A percentile compares a stretch with the other conserved stretches of the same genome.
These are phyloP conservation scores for Xenopus petersii DNA, from an alignment of 2,797 vertebrate species.

Conservation along the genomic window DNA sequence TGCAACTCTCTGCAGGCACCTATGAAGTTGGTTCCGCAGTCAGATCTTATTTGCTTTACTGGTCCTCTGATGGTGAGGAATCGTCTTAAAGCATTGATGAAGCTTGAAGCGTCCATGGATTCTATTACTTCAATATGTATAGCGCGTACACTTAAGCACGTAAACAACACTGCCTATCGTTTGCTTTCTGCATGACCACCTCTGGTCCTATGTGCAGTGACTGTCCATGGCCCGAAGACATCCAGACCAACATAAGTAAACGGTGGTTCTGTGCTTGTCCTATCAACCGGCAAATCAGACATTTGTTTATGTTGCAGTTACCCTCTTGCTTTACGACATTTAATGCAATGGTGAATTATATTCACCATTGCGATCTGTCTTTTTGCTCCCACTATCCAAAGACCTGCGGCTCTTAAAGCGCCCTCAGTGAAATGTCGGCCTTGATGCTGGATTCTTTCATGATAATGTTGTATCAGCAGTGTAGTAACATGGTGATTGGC, in stretches of 20 bases:
- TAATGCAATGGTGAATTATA: conserved; percentile 44
- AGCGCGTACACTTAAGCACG: conserved; percentile 30
- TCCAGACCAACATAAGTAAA: conserved; percentile 15
- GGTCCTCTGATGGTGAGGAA: not conserved
- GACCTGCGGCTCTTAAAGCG: not conserved
- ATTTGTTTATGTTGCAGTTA: conserved; percentile 32
- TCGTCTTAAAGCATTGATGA: not conserved
- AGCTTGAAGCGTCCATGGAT: not conserved
- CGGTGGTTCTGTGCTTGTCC: conserved; percentile 8
- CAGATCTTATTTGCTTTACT: not conserved
- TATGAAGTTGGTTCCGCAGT: not conserved
- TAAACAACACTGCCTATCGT: conserved; percentile 44
- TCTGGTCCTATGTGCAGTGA: conserved; percentile 15
- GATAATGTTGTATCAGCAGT: not conserved
- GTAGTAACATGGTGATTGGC: not conserved
- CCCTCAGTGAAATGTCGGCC: not conserved
- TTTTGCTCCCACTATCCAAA: conserved; percentile 49
- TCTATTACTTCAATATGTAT: conserved; percentile 44
- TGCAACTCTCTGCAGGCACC: not conserved
- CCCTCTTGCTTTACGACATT: conserved; percentile 16
- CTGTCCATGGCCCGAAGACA: conserved; percentile 36
- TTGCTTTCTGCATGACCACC: conserved; percentile 30
- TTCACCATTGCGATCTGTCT: conserved; percentile 34
- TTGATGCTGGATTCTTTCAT: not conserved
- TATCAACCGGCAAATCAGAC: conserved; percentile 27